These are phyloP conservation scores for Eira barbara DNA, from an alignment of 2,113 vertebrate species.

Conservation along the genomic window DNA sequence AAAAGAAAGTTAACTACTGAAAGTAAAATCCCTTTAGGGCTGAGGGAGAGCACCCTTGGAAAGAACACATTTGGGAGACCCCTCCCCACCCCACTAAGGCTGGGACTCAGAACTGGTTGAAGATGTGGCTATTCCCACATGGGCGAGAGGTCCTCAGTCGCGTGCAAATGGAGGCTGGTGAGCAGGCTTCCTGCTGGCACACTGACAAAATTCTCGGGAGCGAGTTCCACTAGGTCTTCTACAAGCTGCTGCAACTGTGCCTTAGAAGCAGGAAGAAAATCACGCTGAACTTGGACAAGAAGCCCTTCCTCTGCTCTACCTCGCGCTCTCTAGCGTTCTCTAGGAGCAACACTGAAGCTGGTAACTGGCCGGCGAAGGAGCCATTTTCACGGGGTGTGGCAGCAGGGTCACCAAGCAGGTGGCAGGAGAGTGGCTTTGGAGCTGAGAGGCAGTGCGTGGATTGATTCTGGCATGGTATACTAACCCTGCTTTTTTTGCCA, in stretches of 20 bases:
- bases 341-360: not conserved
- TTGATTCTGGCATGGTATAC: not conserved
- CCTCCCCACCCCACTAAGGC: not conserved
- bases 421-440: not conserved
- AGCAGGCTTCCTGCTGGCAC: not conserved
- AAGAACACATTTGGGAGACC: not conserved
- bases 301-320: not conserved
- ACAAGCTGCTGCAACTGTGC: not conserved
- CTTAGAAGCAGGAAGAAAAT: not conserved
- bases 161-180: accelerated
- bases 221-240: not conserved
- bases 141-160: not conserved
- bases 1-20: not conserved
- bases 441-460: not conserved
- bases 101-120: not conserved
- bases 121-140: not conserved
- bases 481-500: not conserved
- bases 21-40: not conserved
- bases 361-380: not conserved
- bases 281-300: not conserved
- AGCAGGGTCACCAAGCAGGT: too few species aligned
- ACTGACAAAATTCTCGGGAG: not conserved
- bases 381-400: not conserved
- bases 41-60: not conserved
- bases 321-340: not conserved